Base-by-base conservation (phyloP, 1,140 invertebrate species). In the Rhopalosiphum padi region DNA sequence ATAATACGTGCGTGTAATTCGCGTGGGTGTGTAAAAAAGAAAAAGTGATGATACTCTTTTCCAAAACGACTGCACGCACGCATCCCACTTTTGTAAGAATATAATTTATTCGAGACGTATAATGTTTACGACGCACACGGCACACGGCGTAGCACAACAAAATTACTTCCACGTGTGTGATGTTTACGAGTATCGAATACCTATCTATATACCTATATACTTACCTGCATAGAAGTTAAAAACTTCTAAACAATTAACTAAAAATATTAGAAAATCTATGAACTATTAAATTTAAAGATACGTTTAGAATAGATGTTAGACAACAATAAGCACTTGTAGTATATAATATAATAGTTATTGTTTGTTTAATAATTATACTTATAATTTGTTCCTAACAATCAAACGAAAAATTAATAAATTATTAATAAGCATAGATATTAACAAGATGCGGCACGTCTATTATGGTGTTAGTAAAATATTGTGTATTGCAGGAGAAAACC, bases 21-120 rank as follows among this genome's bases (percentile, higher is more conserved):
- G 23, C 43, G 41, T 87, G 86, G 86, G 43, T 48, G n/a, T n/a
- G 60, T 77, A 18, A 77, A 88, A 88, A 88, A 88, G 87, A 35
- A 88, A 88, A 88, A 88, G 87, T 35, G 87, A 43, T 51, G 30
- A 46, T 86, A 46, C 85, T 48, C n/a, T 88, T 88, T 88, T 88
- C 87, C 48, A 88, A 51, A 88, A 88, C 48, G 87, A 21, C n/a
- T 8, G n/a, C 46, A 43, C 87, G 87, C 87, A 48, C 46, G 48
- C n/a, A 48, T 51, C 46, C 46, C 46, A 83, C 21, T 85, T 25
- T 85, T 11, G 37, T 85, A 85, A 68, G 25, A 30, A 46, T 46
- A 43, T 46, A 43, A 86, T 77, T 60, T n/a, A 77, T 77, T 77
- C 25, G 25, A 85, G 4, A 3, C 83, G 83, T 86, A 86, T 30